Base-by-base conservation (phyloP, 2,797 vertebrate genomes). In the Lerista edwardsae region DNA sequence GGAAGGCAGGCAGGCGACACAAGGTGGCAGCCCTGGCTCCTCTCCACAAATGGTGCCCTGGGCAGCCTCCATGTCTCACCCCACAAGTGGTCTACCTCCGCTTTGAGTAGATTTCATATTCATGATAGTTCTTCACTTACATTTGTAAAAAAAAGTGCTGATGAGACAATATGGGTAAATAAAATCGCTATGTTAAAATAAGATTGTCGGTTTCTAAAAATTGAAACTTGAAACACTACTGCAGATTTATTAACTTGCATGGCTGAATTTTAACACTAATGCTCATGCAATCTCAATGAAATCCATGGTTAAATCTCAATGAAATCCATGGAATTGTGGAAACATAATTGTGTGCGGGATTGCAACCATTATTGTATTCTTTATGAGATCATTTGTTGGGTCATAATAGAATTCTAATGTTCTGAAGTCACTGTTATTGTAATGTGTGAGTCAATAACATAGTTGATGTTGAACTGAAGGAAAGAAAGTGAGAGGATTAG, bases 191-290 rank as follows among this genome's bases (percentile, higher is more conserved):
- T 44, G 4, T 44, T 44, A 44, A 44, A 44, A 44, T 44, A n/a
- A 90, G 85, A 90, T 90, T 88, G 79, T 72, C 79, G 6, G 21
- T 91, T 90, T 91, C 68, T 87, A 64, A 91, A 78, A 6, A 44
- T 67, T 91, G 51, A 65, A 76, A 83, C 88, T 71, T 92, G 51
- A 87, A 84, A 82, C 21, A n/a, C 65, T 2, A 72, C 71, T 91
- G 61, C 73, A 88, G 86, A 55, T 90, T 44, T 51, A 44, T 6
- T 78, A 47, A 67, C 4, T 47, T 78, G 39, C 34, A 64, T 25
- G 31, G 36, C 41, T 39, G 14, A 65, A 64, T 78, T 64, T 44
- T 14, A n/a, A 65, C n/a, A 47, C 15, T 47, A 8, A 29, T 41
- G 44, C 34, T 41, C 14, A 78, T 80, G 86, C 27, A 76, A 61